phyloP scores from a whole-genome alignment of 1,140 invertebrate genomes.

The Conus ventricosus region DNA sequence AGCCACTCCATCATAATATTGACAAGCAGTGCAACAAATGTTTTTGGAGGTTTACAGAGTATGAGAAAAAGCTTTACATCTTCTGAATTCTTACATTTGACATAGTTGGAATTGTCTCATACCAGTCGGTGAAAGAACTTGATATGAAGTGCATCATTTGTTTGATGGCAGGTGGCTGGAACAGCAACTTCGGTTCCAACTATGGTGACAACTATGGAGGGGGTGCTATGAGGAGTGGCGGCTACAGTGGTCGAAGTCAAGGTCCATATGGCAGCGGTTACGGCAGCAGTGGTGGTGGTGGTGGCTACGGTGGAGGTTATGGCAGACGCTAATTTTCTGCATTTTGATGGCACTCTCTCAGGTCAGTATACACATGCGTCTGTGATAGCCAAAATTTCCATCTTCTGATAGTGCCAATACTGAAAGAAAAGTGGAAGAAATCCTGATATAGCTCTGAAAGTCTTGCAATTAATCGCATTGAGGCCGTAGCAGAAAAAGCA shows the following conservation, averaged over 20 bases:
- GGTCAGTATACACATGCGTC: not conserved
- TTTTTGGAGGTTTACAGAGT: no score
- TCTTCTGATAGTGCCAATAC: no score
- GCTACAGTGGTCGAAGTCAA: constrained; percentile 46
- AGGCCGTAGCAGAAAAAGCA: no score
- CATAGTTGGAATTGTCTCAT: no score
- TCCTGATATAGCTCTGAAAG: not conserved
- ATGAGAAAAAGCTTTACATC: no score
- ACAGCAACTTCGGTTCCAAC: constrained; percentile 50
- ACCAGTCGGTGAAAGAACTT: no score
- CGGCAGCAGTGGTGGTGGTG: constrained; percentile 29
- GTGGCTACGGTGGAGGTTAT: constrained; percentile 34
- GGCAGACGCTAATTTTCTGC: constrained; percentile 6
- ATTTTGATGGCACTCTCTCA: not conserved
- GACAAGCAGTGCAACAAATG: no score
- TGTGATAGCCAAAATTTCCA: not conserved
- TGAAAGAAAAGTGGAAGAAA: not conserved
- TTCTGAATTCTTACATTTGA: no score
- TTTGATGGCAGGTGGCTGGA: constrained; percentile 28
- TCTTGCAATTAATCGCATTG: not conserved
- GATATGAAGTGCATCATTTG: no score
- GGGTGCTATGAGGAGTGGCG: constrained; percentile 50
- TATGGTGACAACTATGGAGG: constrained; percentile 54
- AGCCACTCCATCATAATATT: no score
- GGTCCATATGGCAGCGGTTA: constrained; percentile 51